A percentile compares a stretch with the other conserved stretches of the same genome.
Conservation (phyloP, 2,797 vertebrate species). For the Hemibagrus guttatus region DNA sequence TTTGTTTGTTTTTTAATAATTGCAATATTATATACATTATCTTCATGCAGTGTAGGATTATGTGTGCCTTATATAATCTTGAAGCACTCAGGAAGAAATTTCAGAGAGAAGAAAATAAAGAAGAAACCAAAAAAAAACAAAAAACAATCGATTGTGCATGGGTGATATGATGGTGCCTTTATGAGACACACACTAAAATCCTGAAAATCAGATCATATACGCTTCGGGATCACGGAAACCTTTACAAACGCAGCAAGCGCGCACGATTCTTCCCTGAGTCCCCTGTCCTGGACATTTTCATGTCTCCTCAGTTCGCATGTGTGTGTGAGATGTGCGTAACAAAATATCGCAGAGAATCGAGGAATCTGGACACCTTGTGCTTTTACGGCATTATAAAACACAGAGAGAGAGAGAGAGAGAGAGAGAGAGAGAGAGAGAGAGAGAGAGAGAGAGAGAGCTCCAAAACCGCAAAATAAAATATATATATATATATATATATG, state of each 20-base stretch:
- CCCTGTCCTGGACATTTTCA: not conserved
- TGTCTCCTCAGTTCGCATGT: not conserved
- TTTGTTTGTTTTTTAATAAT: not conserved
- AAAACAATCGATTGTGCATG: no score
- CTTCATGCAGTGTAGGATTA: not conserved
- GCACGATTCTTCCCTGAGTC: not conserved
- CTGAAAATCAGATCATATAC: not conserved
- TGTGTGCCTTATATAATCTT: not conserved
- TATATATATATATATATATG: no score
- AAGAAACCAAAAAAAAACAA: rapidly evolving
- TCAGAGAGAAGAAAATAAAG: not conserved
- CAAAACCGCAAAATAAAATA: not conserved
- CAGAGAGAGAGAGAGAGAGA: not conserved
- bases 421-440: not conserved
- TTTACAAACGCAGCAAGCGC: not conserved
- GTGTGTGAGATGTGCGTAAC: not conserved
- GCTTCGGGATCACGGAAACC: not conserved
- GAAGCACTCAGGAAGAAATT: not conserved
- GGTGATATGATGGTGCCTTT: not conserved
- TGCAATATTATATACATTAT: not conserved
- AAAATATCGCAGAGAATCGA: not conserved
- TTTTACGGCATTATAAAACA: not conserved
- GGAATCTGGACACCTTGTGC: not conserved
- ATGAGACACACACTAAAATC: not conserved
- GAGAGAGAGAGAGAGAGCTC: not conserved